Conservation (phyloP, 2,888 invertebrate genomes). For the Gymnocheta viridis region DNA sequence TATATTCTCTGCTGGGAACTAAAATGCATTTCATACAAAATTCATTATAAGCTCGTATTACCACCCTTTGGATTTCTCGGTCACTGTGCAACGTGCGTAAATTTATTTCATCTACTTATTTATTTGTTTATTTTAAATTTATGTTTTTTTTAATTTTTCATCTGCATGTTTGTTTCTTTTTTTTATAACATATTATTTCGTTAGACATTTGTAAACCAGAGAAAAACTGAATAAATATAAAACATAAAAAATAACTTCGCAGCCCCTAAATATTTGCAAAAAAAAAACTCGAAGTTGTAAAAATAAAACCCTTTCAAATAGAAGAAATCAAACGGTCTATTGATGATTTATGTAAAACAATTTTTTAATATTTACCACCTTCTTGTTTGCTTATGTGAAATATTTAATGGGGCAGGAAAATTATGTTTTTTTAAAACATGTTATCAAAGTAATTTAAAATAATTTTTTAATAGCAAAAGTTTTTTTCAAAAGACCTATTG, state of each 20-base stretch:
- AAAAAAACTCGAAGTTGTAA: no score
- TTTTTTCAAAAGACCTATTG: no score
- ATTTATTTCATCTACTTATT: no score
- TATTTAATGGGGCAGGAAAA: neutral
- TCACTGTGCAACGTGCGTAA: neutral
- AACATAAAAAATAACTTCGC: slow-evolving; percentile 20
- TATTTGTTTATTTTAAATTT: slow-evolving; percentile 43
- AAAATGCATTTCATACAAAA: no score
- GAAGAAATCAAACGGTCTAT: neutral
- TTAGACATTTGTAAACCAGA: no score
- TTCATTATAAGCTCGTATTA: no score
- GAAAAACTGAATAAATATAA: no score
- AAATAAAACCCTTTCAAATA: slow-evolving; percentile 19
- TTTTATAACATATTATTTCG: no score
- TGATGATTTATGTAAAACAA: slow-evolving; percentile 55
- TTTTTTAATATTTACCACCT: no score
- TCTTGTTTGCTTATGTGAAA: slow-evolving; percentile 5
- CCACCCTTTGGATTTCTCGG: neutral
- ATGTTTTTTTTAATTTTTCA: slow-evolving; percentile 64
- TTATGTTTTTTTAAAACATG: neutral
- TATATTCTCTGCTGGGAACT: no score
- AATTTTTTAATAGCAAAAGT: no score
- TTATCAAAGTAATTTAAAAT: no score
- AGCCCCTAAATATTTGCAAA: neutral
- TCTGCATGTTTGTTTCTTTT: slow-evolving; percentile 44